These are phyloP conservation scores for Trichonephila clavata DNA, from an alignment of 1,140 invertebrate species.

Conservation along the genomic window DNA sequence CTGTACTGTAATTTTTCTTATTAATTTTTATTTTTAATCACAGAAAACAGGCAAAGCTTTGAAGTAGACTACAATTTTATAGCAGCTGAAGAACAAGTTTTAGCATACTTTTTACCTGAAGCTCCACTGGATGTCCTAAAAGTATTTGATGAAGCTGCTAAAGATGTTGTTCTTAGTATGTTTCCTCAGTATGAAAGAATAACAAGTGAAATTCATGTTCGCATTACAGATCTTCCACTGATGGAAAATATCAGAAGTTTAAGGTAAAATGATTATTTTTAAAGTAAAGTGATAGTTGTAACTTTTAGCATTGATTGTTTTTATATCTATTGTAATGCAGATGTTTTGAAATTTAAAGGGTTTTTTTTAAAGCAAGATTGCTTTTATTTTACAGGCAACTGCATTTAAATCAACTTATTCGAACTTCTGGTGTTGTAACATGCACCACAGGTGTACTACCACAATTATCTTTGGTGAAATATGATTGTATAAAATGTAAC, in stretches of 20 bases:
- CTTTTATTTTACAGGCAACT: constrained; percentile 87
- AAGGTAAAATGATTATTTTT: constrained; percentile 82
- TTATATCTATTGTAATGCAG: no score
- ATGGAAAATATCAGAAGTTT: constrained; percentile 98
- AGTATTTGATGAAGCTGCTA: constrained; percentile 97
- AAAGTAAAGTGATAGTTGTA: background rate
- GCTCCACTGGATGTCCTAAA: constrained; percentile 97
- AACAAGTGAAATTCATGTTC: constrained; percentile 94
- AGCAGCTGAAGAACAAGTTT: constrained; percentile 93
- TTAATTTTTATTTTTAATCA: no score
- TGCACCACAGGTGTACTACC: constrained; percentile 97
- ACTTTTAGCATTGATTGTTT: no score
- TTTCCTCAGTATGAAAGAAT: constrained; percentile 98
- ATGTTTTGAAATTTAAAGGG: no score
- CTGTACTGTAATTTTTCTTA: background rate
- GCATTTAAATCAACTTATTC: constrained; percentile 95
- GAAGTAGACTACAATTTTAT: constrained; percentile 96
- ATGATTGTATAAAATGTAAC: constrained; percentile 98
- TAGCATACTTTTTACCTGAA: constrained; percentile 98
- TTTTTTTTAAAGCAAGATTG: background rate
- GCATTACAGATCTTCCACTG: constrained; percentile 96
- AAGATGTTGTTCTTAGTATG: constrained; percentile 95
- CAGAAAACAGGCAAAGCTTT: constrained; percentile 89
- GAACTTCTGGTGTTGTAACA: constrained; percentile 97
- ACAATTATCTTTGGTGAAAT: constrained; percentile 97